These are phyloP conservation scores for Pocillopora grandis DNA, from an alignment of 92 coral and sea anemone genomes.

Conservation along the genomic window DNA sequence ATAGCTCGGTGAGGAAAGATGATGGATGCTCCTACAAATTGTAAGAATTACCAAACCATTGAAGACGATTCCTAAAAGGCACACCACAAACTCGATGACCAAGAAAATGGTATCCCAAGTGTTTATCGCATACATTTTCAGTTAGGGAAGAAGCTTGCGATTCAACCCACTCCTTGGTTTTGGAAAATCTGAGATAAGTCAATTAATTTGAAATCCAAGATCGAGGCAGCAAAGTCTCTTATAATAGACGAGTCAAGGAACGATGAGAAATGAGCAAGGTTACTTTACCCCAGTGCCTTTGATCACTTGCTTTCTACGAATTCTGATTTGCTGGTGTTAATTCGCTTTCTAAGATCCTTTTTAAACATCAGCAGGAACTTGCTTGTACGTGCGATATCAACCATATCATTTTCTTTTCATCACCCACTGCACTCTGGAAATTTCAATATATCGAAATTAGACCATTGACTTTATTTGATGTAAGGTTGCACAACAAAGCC, in stretches of 20 bases:
- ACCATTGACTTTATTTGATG: background rate
- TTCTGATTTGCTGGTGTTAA: background rate
- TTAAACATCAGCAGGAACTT: constrained; percentile 17
- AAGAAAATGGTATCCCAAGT: constrained; percentile 28
- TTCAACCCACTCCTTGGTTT: background rate
- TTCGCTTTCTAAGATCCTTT: background rate
- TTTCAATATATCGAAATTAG: background rate
- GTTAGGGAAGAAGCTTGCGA: background rate
- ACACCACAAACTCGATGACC: constrained; percentile 47
- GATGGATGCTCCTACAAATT: constrained; percentile 41
- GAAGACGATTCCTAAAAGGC: constrained; percentile 39
- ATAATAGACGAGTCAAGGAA: background rate
- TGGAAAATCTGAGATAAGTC: background rate
- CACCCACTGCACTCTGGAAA: background rate
- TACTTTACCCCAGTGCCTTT: background rate
- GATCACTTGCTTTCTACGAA: background rate
- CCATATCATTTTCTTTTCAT: background rate
- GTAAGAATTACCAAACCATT: constrained; percentile 52
- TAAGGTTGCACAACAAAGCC: background rate
- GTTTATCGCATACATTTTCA: background rate
- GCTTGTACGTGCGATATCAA: background rate
- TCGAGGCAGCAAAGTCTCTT: background rate
- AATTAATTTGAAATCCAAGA: background rate
- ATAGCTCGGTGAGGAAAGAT: constrained; percentile 47
- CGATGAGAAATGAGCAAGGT: background rate